A percentile compares a stretch with the other conserved stretches of the same genome.
These are phyloP conservation scores for Epizoanthus illoricatus DNA, from an alignment of 92 coral and sea anemone genomes.

Conservation along the genomic window DNA sequence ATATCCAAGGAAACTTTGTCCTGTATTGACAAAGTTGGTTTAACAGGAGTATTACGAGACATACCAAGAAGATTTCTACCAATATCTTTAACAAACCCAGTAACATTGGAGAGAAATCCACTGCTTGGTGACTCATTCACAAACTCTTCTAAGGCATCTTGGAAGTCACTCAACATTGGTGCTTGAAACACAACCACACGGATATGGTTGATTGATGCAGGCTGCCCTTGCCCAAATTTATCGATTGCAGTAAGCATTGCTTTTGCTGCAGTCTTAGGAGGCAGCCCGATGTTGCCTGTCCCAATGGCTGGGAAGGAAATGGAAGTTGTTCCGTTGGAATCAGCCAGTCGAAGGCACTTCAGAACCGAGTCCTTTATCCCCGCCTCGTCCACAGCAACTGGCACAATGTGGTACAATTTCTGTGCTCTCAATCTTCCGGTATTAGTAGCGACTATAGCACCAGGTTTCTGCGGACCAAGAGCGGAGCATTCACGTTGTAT, in stretches of 20 bases:
- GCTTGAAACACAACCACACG: slow-evolving; percentile 69
- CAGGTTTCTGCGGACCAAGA: slow-evolving; percentile 3
- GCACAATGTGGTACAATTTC: slow-evolving; percentile 64
- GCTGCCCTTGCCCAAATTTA: slow-evolving; percentile 55
- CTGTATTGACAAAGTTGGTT: background rate
- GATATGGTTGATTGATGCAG: slow-evolving; percentile 36
- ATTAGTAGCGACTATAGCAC: slow-evolving; percentile 36
- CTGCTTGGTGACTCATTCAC: background rate
- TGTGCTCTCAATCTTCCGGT: slow-evolving; percentile 51
- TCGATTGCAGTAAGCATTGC: slow-evolving; percentile 56
- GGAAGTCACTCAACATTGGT: slow-evolving; percentile 54
- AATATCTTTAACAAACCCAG: background rate
- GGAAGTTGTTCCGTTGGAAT: slow-evolving; percentile 35
- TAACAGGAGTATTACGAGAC: background rate
- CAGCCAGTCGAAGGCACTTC: slow-evolving; percentile 54
- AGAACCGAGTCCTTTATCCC: slow-evolving; percentile 38
- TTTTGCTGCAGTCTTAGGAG: slow-evolving; percentile 53
- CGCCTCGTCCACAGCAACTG: background rate
- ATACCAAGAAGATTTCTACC: background rate
- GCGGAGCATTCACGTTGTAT: slow-evolving; percentile 55
- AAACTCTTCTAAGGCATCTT: slow-evolving; percentile 49
- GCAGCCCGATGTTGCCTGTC: slow-evolving; percentile 51
- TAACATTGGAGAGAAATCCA: slow-evolving; percentile 1
- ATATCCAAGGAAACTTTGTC: slow-evolving; percentile 12
- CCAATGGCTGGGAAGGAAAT: slow-evolving; percentile 81